Evolutionary conservation across 2,888 invertebrate genomes (phyloP).

Genomic region (Ochropleura leucogaster): DNA sequence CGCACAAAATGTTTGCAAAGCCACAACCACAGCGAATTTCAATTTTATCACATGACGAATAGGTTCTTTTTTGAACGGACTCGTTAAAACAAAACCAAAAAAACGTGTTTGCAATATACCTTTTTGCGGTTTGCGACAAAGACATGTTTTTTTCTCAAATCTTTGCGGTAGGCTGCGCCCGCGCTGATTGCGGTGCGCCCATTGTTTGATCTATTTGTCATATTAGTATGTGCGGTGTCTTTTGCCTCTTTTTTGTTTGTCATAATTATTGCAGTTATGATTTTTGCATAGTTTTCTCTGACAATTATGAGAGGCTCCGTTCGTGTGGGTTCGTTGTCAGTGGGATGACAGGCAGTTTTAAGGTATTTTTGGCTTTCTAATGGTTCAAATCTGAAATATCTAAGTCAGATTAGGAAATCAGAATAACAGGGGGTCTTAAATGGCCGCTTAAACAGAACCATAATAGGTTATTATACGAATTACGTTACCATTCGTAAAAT

Average conservation of each 20-base stretch:
- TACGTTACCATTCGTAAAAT: too few relatives aligned
- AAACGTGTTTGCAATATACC: slow-evolving; percentile 54
- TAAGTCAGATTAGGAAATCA: neutral
- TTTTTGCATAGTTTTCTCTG: slow-evolving; percentile 33
- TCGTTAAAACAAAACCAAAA: slow-evolving; percentile 45
- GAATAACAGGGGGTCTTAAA: neutral
- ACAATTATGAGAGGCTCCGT: slow-evolving; percentile 6
- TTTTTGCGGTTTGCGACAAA: slow-evolving; percentile 82
- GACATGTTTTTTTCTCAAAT: slow-evolving; percentile 69
- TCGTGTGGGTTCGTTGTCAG: slow-evolving; percentile 16
- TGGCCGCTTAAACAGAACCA: neutral
- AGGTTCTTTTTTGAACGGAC: neutral
- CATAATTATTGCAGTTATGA: slow-evolving; percentile 65
- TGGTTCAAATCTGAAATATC: neutral
- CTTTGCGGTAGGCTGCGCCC: slow-evolving; percentile 69
- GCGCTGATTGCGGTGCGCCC: slow-evolving; percentile 78
- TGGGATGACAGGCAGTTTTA: slow-evolving; percentile 28
- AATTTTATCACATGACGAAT: accelerated
- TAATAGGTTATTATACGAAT: too few relatives aligned
- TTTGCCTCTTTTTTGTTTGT: slow-evolving; percentile 70
- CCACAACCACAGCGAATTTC: neutral
- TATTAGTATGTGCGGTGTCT: slow-evolving; percentile 75
- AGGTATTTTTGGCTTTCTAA: neutral
- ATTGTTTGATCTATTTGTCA: slow-evolving; percentile 79
- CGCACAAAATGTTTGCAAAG: slow-evolving; percentile 34